Evolutionary conservation across 1,140 invertebrate species (phyloP).

Genomic region (Atta cephalotes): DNA sequence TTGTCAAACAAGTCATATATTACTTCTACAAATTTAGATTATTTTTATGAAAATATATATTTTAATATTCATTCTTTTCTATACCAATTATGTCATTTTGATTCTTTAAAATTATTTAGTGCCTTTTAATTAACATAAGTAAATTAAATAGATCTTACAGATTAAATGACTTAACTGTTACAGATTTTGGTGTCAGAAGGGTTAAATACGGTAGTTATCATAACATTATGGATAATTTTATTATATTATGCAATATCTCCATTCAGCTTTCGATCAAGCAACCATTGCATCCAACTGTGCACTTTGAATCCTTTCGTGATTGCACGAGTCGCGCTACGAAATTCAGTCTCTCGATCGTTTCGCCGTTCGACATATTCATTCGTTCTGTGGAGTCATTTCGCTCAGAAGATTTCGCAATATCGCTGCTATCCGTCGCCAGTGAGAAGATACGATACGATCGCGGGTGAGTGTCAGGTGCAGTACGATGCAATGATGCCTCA

Average conservation of each 20-base stretch:
- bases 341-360: constrained; percentile 53
- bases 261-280: constrained; percentile 1
- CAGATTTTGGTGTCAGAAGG: no score
- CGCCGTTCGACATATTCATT: constrained; percentile 42
- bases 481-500: constrained; percentile 60
- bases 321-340: constrained; percentile 59
- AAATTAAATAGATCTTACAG: no score
- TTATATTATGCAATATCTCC: background rate
- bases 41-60: no score
- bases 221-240: constrained; percentile 10
- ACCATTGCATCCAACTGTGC: background rate
- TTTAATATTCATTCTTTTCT: no score
- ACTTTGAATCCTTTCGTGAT: constrained; percentile 46
- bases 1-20: no score
- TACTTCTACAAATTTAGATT: no score
- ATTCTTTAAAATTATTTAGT: no score
- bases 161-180: no score
- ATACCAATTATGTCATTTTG: no score
- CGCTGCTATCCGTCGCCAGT: constrained; percentile 31
- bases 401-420: constrained; percentile 65
- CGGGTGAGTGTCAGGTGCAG: constrained; percentile 71
- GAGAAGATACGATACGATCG: constrained; percentile 67
- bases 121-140: no score
- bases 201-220: background rate
- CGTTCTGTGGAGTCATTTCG: constrained; percentile 55